Percentiles rank a stretch among this genome's conserved stretches.
phyloP scores from a whole-genome alignment of 1,140 invertebrate species.

The Rhizoglyphus robini region DNA sequence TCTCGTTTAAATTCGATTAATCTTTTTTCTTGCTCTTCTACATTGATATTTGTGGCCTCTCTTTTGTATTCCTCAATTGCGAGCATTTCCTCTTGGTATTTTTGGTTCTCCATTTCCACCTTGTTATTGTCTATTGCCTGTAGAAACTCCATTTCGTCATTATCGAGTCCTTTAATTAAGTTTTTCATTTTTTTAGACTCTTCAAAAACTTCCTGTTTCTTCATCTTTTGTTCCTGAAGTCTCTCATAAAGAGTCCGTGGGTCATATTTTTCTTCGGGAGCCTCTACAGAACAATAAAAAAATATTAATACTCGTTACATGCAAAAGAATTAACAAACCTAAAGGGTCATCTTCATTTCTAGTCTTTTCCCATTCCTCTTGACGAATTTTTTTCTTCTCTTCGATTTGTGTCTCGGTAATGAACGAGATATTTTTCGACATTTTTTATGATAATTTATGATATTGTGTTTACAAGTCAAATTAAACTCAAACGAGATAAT shows the following conservation, averaged over 20 bases:
- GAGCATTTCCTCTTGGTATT: slow-evolving; percentile 63
- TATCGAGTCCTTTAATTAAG: slow-evolving; percentile 82
- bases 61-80: slow-evolving; percentile 61
- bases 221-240: slow-evolving; percentile 76
- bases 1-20: slow-evolving; percentile 23
- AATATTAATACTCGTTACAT: slow-evolving; percentile 17
- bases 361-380: slow-evolving; percentile 90
- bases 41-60: slow-evolving; percentile 57
- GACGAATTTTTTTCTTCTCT: slow-evolving; percentile 56
- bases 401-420: slow-evolving; percentile 71
- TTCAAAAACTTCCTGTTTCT: slow-evolving; percentile 81
- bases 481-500: no score
- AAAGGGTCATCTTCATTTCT: slow-evolving; percentile 69
- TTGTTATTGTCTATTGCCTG: slow-evolving; percentile 73
- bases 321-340: slow-evolving; percentile 36
- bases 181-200: slow-evolving; percentile 87
- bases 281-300: slow-evolving; percentile 44
- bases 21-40: slow-evolving; percentile 32
- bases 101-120: slow-evolving; percentile 62
- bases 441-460: neutral
- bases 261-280: slow-evolving; percentile 64
- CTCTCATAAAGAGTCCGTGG: slow-evolving; percentile 68
- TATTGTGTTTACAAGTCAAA: no score
- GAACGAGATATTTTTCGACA: slow-evolving; percentile 33
- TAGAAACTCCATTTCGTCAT: slow-evolving; percentile 85